Evolutionary conservation across 2,113 vertebrate genomes (phyloP), one percentile per base, ranked within the genome.

Genomic region (Heterotis niloticus): DNA sequence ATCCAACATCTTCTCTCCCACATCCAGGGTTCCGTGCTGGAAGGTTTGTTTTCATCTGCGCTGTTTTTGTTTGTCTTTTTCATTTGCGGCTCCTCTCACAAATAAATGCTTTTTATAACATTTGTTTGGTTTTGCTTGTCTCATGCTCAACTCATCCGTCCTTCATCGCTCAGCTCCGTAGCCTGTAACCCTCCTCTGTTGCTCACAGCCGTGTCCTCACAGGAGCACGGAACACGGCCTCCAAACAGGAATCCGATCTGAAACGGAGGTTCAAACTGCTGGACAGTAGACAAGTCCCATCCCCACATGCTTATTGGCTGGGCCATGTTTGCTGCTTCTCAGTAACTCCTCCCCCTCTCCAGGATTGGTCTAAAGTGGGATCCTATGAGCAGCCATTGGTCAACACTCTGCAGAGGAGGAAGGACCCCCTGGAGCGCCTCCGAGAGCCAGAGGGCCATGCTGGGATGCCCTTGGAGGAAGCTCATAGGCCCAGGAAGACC

Each of bases 301-400:
- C 64, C 64, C n/a, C 64, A 20, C 51, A 12, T 62, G 44, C 18
- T 26, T 1, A 11, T 51, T 64, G 52, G 75, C 5, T 56, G 24
- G 54, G 18, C 18, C 11, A 12, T 56, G 67, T 5, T 9, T 59
- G 69, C 67, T 75, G 64, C 54, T 59, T 82, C 67, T 73, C 54
- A 78, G n/a, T 57, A 80, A 82, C 76, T 57, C 86, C 83, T 85
- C 82, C 83, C 88, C 60, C 18, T 81, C 90, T 81, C 64, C 93
- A 98, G 94, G 97, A 99, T 79, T 99, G 96, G 97, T 92, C 95
- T 82, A 98, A 96, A 87, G 85, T 87, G 0, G 91, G 90, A 85
- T 88, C 94, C 75, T 97, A 96, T 0, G 96, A 99, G 85, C 94
- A 93, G 44, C 86, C 93, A 0, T 79, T 90, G 64, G 92, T 90